Conservation (phyloP, 1,140 invertebrate genomes). For the Macrotrachela quadricornifera region DNA sequence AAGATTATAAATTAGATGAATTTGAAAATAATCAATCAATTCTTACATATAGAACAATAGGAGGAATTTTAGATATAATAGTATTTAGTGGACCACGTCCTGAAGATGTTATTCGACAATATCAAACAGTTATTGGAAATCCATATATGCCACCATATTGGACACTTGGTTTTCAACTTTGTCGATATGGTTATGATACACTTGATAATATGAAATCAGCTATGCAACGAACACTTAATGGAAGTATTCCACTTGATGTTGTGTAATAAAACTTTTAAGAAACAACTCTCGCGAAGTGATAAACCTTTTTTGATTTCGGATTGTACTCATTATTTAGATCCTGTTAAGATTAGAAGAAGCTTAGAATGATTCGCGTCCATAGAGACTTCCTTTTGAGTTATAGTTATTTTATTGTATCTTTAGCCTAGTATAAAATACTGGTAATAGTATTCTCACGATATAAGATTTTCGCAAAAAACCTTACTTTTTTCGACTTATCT, state of each 20-base stretch:
- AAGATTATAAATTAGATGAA: slow-evolving; percentile 13
- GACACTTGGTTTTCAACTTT: slow-evolving; percentile 35
- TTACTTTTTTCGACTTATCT: too few relatives aligned
- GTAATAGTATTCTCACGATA: too few relatives aligned
- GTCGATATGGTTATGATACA: slow-evolving; percentile 24
- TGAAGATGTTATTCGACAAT: slow-evolving; percentile 18
- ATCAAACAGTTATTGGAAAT: slow-evolving; percentile 23
- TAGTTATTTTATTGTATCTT: too few relatives aligned
- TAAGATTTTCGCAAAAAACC: too few relatives aligned
- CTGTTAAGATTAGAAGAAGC: too few relatives aligned
- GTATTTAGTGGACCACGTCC: slow-evolving; percentile 32
- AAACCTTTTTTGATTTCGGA: too few relatives aligned
- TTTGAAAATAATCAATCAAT: slow-evolving; percentile 10
- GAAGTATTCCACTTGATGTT: slow-evolving; percentile 17
- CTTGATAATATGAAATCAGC: slow-evolving; percentile 11
- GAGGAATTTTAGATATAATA: slow-evolving; percentile 31
- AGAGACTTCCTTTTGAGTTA: too few relatives aligned
- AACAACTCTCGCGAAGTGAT: too few relatives aligned
- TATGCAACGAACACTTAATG: background rate
- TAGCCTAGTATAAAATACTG: too few relatives aligned
- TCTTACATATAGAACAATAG: slow-evolving; percentile 21
- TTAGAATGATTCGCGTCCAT: too few relatives aligned
- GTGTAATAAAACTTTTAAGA: slow-evolving; percentile 10
- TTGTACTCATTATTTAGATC: too few relatives aligned
- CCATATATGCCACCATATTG: slow-evolving; percentile 33